These are phyloP conservation scores for Neomorphus geoffroyi DNA, from an alignment of 2,797 vertebrate species.

Conservation along the genomic window DNA sequence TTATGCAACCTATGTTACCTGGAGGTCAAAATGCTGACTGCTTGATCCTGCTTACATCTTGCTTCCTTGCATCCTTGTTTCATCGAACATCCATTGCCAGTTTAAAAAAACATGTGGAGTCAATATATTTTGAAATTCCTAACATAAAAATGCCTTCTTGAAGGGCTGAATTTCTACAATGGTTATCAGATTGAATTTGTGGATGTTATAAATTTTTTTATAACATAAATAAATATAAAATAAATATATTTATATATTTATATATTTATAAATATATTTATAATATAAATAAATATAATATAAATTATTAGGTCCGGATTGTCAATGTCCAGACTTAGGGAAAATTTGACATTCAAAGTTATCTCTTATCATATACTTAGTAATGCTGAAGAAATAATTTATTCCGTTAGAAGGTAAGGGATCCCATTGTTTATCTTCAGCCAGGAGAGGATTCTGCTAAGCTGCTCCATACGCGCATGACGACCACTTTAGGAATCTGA, in stretches of 20 bases:
- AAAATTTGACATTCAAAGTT: not conserved
- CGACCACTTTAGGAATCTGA: not conserved
- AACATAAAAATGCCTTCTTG: not conserved
- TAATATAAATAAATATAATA: too few relatives aligned
- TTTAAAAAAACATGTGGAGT: not conserved
- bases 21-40: not conserved
- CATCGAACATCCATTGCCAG: not conserved
- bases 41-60: not conserved
- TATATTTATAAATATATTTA: too few relatives aligned
- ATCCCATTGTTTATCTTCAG: not conserved
- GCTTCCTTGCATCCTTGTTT: not conserved
- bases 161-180: not conserved
- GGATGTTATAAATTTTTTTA: not conserved
- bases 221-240: too few relatives aligned
- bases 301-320: not conserved
- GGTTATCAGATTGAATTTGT: not conserved
- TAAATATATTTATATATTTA: too few relatives aligned
- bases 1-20: not conserved
- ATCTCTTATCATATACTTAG: not conserved
- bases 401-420: not conserved
- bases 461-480: not conserved
- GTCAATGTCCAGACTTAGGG: not conserved
- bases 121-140: not conserved
- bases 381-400: not conserved
- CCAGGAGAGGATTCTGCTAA: not conserved